A percentile compares a stretch with the other conserved stretches of the same genome.
Conservation (phyloP, 2,888 invertebrate species). For the Drosophila ustulata region DNA sequence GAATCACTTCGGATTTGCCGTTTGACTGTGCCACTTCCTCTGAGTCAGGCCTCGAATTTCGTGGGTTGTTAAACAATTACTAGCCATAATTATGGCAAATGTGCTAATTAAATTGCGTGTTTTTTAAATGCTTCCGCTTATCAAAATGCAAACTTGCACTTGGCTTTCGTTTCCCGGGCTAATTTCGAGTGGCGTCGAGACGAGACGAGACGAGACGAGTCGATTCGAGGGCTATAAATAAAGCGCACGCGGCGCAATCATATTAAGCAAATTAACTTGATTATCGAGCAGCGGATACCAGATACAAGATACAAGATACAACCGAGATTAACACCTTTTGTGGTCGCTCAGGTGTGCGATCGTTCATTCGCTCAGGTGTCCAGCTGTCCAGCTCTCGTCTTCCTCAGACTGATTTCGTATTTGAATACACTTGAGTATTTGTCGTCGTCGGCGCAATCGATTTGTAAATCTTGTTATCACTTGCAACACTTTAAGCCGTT, state of each 20-base stretch:
- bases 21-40: constrained; percentile 20
- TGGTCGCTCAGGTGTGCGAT: constrained; percentile 40
- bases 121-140: constrained; percentile 68
- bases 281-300: constrained; percentile 66
- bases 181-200: constrained; percentile 12
- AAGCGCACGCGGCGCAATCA: constrained; percentile 68
- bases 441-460: constrained; percentile 76
- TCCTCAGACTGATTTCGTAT: constrained; percentile 25
- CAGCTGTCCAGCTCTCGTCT: constrained; percentile 28
- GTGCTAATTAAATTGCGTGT: constrained; percentile 62
- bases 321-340: constrained; percentile 67
- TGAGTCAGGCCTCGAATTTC: constrained; percentile 17
- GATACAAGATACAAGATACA: constrained; percentile 6
- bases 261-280: constrained; percentile 72
- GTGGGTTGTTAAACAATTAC: constrained; percentile 54
- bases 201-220: too few species aligned
- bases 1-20: background rate
- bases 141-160: constrained; percentile 60
- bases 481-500: constrained; percentile 60
- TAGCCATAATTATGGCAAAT: constrained; percentile 64
- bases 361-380: background rate
- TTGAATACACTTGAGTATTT: constrained; percentile 57
- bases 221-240: constrained; percentile 58
- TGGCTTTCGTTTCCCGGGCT: constrained; percentile 24
- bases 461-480: constrained; percentile 82